Base-by-base conservation (phyloP, 2,888 invertebrate species). In the Cyclophora albipunctata region DNA sequence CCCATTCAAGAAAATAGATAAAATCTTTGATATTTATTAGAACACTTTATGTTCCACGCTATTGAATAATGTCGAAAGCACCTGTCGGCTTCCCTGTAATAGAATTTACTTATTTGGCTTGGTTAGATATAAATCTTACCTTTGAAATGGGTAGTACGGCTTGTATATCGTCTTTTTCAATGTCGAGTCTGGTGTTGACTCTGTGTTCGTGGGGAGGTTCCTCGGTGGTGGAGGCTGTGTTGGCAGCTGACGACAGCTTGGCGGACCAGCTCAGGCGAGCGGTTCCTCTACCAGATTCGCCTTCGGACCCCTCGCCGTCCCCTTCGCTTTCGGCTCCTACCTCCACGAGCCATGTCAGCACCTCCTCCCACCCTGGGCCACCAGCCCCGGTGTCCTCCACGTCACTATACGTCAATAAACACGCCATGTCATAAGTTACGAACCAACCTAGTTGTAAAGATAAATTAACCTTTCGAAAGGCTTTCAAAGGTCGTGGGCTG, bases 91-190 rank as follows among this genome's bases (percentile, higher is more conserved):
- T 20, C 1, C 20, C 20, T 20, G 20, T 20, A 20, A 20, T 20
- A 20, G 20, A 20, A 20, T 20, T 20, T 20, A 20, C 20, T 20
- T 20, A 20, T 20, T 20, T 20, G 20, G 20, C 20, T 20, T 20
- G 20, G 20, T 20, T 37, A 37, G 5, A 37, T 37, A 5, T 37
- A 37, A 37, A 37, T 37, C 60, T 77, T 82, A 96, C 96, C 93
- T 97, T 97, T 53, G 97, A 96, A 75, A 98, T 97, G 7, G 97
- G 97, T 34, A 98, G 90, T 7, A 98, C 96, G 33, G 97, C 96
- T 82, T 97, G 97, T 53, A 97, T 96, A 72, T 97, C 96, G 75
- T 97, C 97, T 75, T 97, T 97, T 75, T 96, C 96, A 56, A 97
- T 95, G 71, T 96, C 96, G 45, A 97, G 91, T 60, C 96, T 90